Evolutionary conservation across 2,113 vertebrate genomes (phyloP).

Genomic region (Columbina picui): DNA sequence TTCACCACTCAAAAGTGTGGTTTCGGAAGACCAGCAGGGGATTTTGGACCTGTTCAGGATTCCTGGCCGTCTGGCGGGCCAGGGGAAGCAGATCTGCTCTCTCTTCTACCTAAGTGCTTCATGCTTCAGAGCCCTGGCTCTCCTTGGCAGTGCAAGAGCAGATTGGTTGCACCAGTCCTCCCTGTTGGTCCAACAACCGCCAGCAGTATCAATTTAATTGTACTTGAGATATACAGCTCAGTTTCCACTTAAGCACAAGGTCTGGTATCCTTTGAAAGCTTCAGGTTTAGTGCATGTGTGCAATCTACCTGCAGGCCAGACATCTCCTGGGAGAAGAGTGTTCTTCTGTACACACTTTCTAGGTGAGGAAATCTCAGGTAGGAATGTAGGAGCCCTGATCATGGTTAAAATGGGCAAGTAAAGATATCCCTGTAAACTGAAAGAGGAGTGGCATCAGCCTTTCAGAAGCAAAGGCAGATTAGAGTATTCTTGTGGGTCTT

Average conservation of each 20-base stretch:
- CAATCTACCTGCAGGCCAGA: neutral
- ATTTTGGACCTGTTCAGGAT: neutral
- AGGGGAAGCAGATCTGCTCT: neutral
- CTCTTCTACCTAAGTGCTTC: neutral
- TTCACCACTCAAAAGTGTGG: neutral
- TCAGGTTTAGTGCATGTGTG: neutral
- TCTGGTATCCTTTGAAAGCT: neutral
- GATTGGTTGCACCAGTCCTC: neutral
- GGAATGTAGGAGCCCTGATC: neutral
- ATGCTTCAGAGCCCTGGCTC: neutral
- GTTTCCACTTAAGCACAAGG: neutral
- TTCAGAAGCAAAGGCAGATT: neutral
- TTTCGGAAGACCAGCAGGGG: neutral
- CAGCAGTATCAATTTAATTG: rapidly evolving
- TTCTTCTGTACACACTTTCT: neutral
- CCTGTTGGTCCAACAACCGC: neutral
- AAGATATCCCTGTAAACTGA: neutral
- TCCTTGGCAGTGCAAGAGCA: neutral
- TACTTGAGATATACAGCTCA: neutral
- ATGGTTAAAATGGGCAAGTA: neutral
- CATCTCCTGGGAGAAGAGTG: neutral
- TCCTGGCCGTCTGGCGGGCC: neutral
- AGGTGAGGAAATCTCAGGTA: neutral
- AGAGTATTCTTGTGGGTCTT: neutral
- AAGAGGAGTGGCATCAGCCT: neutral